Base-by-base conservation (phyloP, 2,113 vertebrate species). In the Protobothrops flavoviridis region DNA sequence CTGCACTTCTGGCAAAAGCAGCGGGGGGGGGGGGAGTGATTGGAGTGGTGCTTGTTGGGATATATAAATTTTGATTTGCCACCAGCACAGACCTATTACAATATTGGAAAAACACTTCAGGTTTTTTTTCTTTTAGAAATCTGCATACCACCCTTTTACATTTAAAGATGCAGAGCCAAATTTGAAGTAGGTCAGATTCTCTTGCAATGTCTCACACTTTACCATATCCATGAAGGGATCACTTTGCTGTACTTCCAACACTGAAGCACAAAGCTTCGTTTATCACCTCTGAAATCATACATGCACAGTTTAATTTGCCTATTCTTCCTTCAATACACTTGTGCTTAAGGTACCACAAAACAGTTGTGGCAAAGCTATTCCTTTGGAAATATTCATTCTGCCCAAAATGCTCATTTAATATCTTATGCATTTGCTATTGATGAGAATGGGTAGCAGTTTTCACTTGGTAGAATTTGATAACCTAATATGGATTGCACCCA, bases 181-280 rank as follows among this genome's bases (percentile, higher is more conserved):
- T 87, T 86, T 89, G 61, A 94, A 92, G 90, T 92, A 94, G 57
- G 56, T 92, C 88, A 92, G 20, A 55, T 69, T 86, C 56, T 5
- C 26, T 56, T 57, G 74, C 69, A 33, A 59, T 90, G 50, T 87
- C 48, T 90, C 87, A 61, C 33, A 24, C 39, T 85, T 92, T 55
- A 52, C 86, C 74, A 92, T n/a, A 89, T 55, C 55, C 56, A 85
- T 89, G 43, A 74, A 20, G 9, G 5, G 12, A n/a, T 24, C n/a
- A 55, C 43, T 92, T 57, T 43, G 21, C 50, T 43, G 12, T 13
- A 5, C n/a, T 86, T n/a, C 33, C 89, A 61, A 50, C 57, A 64
- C 12, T 56, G 52, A 55, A 87, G 12, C 57, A 8, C 69, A 86
- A 21, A 9, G 15, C 21, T 92, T 92, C 56, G n/a, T 50, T 89